Base-by-base conservation (phyloP, 2,113 vertebrate species). In the Cepphus grylle region DNA sequence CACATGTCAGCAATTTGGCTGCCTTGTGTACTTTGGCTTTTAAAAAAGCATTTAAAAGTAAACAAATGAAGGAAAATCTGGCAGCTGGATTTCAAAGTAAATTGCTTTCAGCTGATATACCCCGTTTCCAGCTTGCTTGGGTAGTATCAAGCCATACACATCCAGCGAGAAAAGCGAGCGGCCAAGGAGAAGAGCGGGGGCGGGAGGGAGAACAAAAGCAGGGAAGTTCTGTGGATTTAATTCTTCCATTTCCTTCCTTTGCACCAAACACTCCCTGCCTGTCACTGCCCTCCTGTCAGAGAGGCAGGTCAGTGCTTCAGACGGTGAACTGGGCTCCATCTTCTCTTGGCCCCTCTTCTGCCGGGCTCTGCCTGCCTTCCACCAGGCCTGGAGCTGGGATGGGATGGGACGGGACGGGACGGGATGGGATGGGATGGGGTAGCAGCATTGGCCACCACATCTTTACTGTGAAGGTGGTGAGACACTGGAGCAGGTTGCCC, bases 1-100 rank as follows among this genome's bases (percentile, higher is more conserved):
- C 99, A 99, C 98, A 99, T 99, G 99, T 99, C 99, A 99, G 98
- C 99, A 99, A 99, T 99, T 99, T 99, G 98, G 98, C 99, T 98
- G 98, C 99, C 98, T 99, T 99, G 99, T 99, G 99, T 99, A 99
- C 99, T 99, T 99, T 99, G 98, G 99, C 99, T 98, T 98, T 98
- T 97, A 98, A 97, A 98, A 98, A 98, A 99, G 98, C 99, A 98
- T 99, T 99, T 99, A 98, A 99, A 99, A 99, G 99, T 99, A 99
- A 99, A 99, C 98, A 98, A 99, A 98, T 98, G 98, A 98, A 99
- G 98, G 98, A 99, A 99, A 97, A 99, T 98, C 99, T 99, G 98
- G 99, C 99, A 99, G 99, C 99, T 99, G 99, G 97, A 97, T 98
- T 99, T 98, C 58, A 97, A 98, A 98, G 98, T 97, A 99, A 99